Percentiles rank a stretch among this genome's conserved stretches.
Conservation (phyloP, 2,888 invertebrate genomes). For the Tridacna crocea region DNA sequence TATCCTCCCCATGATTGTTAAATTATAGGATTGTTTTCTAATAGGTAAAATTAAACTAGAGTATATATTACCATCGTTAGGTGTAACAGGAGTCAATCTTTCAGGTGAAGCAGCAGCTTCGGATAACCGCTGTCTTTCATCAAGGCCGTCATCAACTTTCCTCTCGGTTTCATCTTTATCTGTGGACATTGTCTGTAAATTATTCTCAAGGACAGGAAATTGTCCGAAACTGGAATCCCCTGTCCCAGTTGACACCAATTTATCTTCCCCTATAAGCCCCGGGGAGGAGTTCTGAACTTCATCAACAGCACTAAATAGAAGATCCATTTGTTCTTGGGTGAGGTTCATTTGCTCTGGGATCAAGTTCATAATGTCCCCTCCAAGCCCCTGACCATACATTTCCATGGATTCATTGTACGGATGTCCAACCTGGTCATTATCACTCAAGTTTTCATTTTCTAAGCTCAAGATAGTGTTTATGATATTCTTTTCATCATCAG, state of each 20-base stretch:
- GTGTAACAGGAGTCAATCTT: no score
- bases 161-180: background rate
- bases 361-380: conserved; percentile 52
- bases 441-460: conserved; percentile 67
- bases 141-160: background rate
- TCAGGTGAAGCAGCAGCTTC: background rate
- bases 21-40: no score
- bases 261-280: conserved; percentile 44
- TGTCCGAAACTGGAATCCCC: conserved; percentile 35
- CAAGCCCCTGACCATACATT: conserved; percentile 55
- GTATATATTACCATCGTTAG: no score
- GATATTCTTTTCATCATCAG: conserved; percentile 76
- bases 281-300: conserved; percentile 71
- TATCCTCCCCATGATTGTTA: no score
- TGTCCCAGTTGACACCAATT: conserved; percentile 26
- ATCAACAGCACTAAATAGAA: conserved; percentile 74
- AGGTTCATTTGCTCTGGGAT: conserved; percentile 71
- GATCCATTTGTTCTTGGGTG: conserved; percentile 78
- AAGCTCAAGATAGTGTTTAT: conserved; percentile 79
- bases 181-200: background rate
- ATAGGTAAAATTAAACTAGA: no score
- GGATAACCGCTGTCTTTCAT: background rate
- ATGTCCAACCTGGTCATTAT: conserved; percentile 16
- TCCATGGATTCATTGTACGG: conserved; percentile 53
- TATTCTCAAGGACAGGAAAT: conserved; percentile 20